Base-by-base conservation (phyloP, 1,140 invertebrate species). In the Proctacanthus coquilletti region DNA sequence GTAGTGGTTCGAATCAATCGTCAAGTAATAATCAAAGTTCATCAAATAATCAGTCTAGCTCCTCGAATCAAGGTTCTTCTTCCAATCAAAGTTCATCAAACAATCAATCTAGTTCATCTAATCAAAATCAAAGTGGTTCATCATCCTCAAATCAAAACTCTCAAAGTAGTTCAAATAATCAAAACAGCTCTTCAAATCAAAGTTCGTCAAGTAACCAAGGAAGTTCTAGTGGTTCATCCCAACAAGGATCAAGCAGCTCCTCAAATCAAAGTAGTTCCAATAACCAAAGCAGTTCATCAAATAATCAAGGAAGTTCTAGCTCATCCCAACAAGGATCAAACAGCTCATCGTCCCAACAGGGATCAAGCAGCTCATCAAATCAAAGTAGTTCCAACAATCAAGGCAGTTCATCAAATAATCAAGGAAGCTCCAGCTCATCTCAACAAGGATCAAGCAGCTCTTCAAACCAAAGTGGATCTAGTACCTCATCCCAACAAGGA, bases 11-110 rank as follows among this genome's bases (percentile, higher is more conserved):
- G n/a, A n/a, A n/a, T n/a, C 19, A 36, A 30, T 35, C 45, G 8
- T 43, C 45, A 9, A 45, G 34, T 13, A 54, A 42, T 36, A 48
- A 41, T 34, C 33, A 44, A 18, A 41, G 25, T 38, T 49, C 48
- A 14, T 36, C 29, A 23, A 40, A 39, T 15, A 39, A 25, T 15
- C 23, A 32, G 8, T 5, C 6, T 6, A 6, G 5, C 5, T 32
- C 30, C 6, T 32, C 30, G 5, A 32, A 32, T 32, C 30, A 32
- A 32, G 15, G 30, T 5, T 32, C 30, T 6, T 32, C 30, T 32
- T 6, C 5, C 10, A 13, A 10, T 32, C 15, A 10, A 32, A 13
- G 30, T 13, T 32, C 30, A 6, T 19, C 3, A 17, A 35, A 19
- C 9, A 45, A 40, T 19, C 41, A 45, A 40, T 8, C 5, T 5